These are phyloP conservation scores for Saccopteryx leptura DNA, from an alignment of 2,113 vertebrate genomes.

Conservation along the genomic window DNA sequence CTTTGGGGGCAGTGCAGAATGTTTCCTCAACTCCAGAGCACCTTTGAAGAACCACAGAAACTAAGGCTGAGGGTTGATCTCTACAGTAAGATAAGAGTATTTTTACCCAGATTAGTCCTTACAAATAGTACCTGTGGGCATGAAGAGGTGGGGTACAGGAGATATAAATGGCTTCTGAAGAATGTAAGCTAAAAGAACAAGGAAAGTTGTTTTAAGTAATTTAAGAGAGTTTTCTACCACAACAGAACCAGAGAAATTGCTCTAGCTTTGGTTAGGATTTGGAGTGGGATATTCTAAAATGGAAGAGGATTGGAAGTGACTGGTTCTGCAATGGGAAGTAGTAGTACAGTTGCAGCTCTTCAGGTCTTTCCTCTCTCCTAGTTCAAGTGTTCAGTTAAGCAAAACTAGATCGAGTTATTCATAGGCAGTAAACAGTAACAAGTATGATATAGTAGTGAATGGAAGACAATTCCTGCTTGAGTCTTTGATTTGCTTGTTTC, in stretches of 20 bases:
- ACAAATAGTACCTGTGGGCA: background rate
- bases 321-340: slow-evolving; percentile 30
- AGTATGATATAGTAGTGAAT: background rate
- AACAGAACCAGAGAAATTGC: background rate
- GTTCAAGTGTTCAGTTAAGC: background rate
- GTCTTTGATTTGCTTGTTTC: slow-evolving; percentile 39
- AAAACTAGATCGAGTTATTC: slow-evolving; percentile 3
- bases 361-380: background rate
- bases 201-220: slow-evolving; percentile 37
- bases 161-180: slow-evolving; percentile 48
- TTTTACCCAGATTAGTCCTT: slow-evolving; percentile 32
- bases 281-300: slow-evolving; percentile 33
- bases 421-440: background rate
- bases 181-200: slow-evolving; percentile 23
- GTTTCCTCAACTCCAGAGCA: slow-evolving; percentile 34
- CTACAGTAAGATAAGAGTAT: slow-evolving; percentile 34
- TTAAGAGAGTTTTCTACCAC: slow-evolving; percentile 52
- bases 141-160: background rate
- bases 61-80: slow-evolving; percentile 13
- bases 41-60: slow-evolving; percentile 55
- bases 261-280: slow-evolving; percentile 48
- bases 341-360: background rate
- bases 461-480: background rate
- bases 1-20: background rate
- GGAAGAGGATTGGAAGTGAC: slow-evolving; percentile 30